Percentiles rank a stretch among this genome's conserved stretches.
phyloP scores from a whole-genome alignment of 2,888 invertebrate species.

The Lithophane ornitopus region DNA sequence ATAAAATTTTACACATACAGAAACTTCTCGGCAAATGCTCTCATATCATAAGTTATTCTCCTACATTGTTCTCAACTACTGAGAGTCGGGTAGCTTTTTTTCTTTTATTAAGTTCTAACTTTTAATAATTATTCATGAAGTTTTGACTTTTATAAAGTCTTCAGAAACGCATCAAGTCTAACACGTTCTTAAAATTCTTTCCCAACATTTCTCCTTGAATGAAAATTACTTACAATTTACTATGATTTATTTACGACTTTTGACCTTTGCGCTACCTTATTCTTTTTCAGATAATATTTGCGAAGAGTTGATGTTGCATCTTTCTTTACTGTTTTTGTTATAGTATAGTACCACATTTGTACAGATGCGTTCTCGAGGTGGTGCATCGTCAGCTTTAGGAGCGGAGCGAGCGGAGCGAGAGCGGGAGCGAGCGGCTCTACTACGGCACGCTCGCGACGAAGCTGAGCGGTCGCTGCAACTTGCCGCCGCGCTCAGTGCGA shows the following conservation, averaged over 20 bases:
- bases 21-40: slow-evolving; percentile 44
- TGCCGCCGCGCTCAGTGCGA: slow-evolving; percentile 96
- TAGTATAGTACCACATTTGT: slow-evolving; percentile 48
- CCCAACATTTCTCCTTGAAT: not conserved
- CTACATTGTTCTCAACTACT: slow-evolving; percentile 37
- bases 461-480: slow-evolving; percentile 96
- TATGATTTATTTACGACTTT: slow-evolving; percentile 15
- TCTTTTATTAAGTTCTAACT: slow-evolving; percentile 42
- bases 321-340: slow-evolving; percentile 41
- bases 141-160: slow-evolving; percentile 31
- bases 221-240: not conserved
- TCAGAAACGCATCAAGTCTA: slow-evolving; percentile 25
- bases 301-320: slow-evolving; percentile 23
- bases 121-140: slow-evolving; percentile 44
- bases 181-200: slow-evolving; percentile 19
- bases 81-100: slow-evolving; percentile 16
- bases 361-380: slow-evolving; percentile 93
- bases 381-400: slow-evolving; percentile 93
- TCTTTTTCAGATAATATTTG: slow-evolving; percentile 19
- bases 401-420: slow-evolving; percentile 93
- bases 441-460: slow-evolving; percentile 97
- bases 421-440: slow-evolving; percentile 96
- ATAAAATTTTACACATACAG: slow-evolving; percentile 56
- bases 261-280: not conserved
- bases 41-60: slow-evolving; percentile 46